Base-by-base conservation (phyloP, 2,113 vertebrate species). In the Ahaetulla prasina region DNA sequence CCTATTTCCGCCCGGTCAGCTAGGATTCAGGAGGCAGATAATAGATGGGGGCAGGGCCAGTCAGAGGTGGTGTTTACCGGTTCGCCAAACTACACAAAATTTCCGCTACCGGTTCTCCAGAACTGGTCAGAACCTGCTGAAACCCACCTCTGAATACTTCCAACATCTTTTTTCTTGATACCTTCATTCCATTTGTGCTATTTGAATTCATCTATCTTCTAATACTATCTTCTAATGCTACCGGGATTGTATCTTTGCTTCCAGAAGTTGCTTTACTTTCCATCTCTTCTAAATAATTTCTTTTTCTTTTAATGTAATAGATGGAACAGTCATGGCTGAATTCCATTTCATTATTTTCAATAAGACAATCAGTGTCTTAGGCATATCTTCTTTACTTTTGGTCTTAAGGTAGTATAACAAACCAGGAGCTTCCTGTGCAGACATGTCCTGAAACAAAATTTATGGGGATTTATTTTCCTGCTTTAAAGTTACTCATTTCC, bases 401-500 rank as follows among this genome's bases (percentile, higher is more conserved):
- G 50, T 89, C 80, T 55, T 47, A n/a, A 89, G 39, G 91, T 74
- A 52, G 4, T 22, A 9, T 43, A 60, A 20, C 45, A 74, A 89
- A 89, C 60, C 87, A 80, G 39, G 27, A 54, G 49, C 50, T 92
- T 92, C 87, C 87, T 92, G 91, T 22, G 50, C 63, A 89, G 91
- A 92, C 87, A 55, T 89, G 87, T 20, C 63, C 85, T 89, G 8
- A 89, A 92, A 85, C 53, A 95, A 89, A 6, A 92, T 23, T 14
- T 27, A 63, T 92, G 92, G 55, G 63, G 63, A 92, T n/a, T 93
- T 35, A 84, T 94, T 92, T 94, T 52, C 91, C 94, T 94, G 49
- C 93, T 95, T 96, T 95, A 86, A 96, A 96, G 94, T 96, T 50
- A 95, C 93, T 93, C 85, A 92, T 96, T 96, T 96, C 92, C 91